Conservation (phyloP, 1,140 invertebrate species). For the Aphelenchoides fujianensis region DNA sequence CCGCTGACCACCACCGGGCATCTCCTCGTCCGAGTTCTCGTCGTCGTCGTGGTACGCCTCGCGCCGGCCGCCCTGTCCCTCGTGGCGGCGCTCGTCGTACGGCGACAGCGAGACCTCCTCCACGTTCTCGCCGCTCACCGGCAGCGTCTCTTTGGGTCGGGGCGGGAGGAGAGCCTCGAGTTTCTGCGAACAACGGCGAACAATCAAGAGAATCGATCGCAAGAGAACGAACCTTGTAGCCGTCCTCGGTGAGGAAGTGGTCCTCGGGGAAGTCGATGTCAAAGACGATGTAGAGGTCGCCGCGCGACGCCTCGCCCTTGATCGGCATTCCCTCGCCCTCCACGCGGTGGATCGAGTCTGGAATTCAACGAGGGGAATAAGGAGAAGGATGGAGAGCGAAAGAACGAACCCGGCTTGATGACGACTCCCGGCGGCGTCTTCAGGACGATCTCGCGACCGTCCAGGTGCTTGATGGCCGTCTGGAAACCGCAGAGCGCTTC, state of each 20-base stretch:
- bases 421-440: slow-evolving; percentile 73
- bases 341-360: slow-evolving; percentile 65
- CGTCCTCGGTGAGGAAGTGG: slow-evolving; percentile 72
- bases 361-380: slow-evolving; percentile 38
- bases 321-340: slow-evolving; percentile 68
- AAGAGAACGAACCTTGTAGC: slow-evolving; percentile 67
- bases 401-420: slow-evolving; percentile 68
- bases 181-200: slow-evolving; percentile 32
- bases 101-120: slow-evolving; percentile 45
- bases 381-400: slow-evolving; percentile 24
- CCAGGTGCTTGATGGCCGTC: slow-evolving; percentile 73
- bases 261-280: slow-evolving; percentile 78
- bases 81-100: slow-evolving; percentile 44
- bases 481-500: slow-evolving; percentile 68
- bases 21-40: slow-evolving; percentile 9
- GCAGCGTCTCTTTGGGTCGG: slow-evolving; percentile 21
- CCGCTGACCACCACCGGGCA: slow-evolving; percentile 4
- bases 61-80: slow-evolving; percentile 24
- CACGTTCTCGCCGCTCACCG: slow-evolving; percentile 30
- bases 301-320: slow-evolving; percentile 76
- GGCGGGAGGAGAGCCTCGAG: slow-evolving; percentile 38
- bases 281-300: slow-evolving; percentile 82
- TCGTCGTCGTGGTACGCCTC: slow-evolving; percentile 46
- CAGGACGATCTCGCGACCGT: slow-evolving; percentile 76
- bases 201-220: neutral